Conservation (phyloP, 1,140 invertebrate genomes). For the Bombus affinis region DNA sequence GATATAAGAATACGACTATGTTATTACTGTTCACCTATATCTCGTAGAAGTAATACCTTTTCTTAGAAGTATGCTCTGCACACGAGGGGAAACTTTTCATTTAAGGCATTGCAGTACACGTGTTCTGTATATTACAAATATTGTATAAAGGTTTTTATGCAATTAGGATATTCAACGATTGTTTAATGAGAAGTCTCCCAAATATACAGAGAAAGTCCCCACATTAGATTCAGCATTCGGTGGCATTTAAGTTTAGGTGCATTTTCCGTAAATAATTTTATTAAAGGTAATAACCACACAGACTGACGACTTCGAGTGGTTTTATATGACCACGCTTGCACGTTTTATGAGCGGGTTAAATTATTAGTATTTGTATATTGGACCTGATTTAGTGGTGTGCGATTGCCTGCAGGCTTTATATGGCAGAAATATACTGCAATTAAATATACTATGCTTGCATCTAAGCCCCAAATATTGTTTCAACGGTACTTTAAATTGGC, state of each 20-base stretch:
- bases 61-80: constrained; percentile 62
- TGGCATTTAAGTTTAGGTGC: constrained; percentile 62
- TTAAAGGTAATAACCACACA: constrained; percentile 59
- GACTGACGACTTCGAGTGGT: constrained; percentile 53
- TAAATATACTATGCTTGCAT: constrained; percentile 65
- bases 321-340: constrained; percentile 60
- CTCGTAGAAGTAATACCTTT: constrained; percentile 52
- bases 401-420: constrained; percentile 72
- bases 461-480: constrained; percentile 63
- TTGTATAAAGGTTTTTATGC: constrained; percentile 21
- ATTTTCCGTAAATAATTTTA: constrained; percentile 61
- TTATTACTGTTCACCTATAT: constrained; percentile 44
- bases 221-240: constrained; percentile 58
- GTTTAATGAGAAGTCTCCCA: constrained; percentile 60
- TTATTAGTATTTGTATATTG: constrained; percentile 69
- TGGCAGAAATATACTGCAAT: constrained; percentile 57
- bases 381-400: constrained; percentile 76
- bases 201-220: constrained; percentile 52
- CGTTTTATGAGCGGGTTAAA: constrained; percentile 67
- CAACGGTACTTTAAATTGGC: constrained; percentile 65
- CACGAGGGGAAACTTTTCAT: constrained; percentile 63
- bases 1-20: constrained; percentile 28
- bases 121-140: not conserved
- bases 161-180: constrained; percentile 4
- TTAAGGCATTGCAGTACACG: constrained; percentile 24